phyloP scores from a whole-genome alignment of 92 coral and sea anemone genomes.

The Paragorgia papillata region DNA sequence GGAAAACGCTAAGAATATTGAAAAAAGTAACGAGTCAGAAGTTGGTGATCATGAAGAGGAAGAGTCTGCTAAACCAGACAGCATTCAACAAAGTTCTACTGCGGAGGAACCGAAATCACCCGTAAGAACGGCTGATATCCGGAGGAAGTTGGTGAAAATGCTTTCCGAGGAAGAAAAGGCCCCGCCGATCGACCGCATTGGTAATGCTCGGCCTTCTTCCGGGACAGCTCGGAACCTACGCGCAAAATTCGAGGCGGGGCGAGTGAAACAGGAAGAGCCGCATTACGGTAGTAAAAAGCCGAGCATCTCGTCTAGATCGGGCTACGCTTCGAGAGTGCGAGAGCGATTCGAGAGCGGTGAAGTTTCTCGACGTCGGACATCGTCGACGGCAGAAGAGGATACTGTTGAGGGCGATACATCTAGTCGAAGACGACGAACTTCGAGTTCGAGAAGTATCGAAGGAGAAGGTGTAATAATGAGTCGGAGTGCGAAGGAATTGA shows the following conservation, averaged over 20 bases:
- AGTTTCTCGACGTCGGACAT: not conserved
- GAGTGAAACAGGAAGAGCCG: constrained; percentile 25
- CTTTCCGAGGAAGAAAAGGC: constrained; percentile 20
- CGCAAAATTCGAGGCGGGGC: constrained; percentile 23
- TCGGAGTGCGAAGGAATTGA: constrained; percentile 26
- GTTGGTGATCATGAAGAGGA: not conserved
- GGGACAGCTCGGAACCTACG: constrained; percentile 36
- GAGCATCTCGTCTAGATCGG: constrained; percentile 6
- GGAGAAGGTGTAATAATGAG: not conserved
- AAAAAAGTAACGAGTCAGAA: not conserved
- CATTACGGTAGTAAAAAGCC: constrained; percentile 18
- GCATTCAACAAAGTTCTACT: not conserved
- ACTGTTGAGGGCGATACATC: not conserved
- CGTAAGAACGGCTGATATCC: constrained; percentile 26
- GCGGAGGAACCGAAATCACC: constrained; percentile 24
- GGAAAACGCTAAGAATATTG: not conserved
- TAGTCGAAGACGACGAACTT: constrained; percentile 19
- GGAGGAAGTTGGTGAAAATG: constrained; percentile 27
- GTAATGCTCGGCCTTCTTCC: constrained; percentile 20
- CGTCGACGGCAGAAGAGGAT: constrained; percentile 21
- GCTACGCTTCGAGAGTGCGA: constrained; percentile 24
- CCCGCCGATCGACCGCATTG: constrained; percentile 11
- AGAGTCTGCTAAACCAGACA: not conserved
- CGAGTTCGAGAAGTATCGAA: constrained; percentile 18
- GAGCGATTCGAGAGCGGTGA: constrained; percentile 35